These are phyloP conservation scores for Mythimna ferrago DNA, from an alignment of 2,888 invertebrate genomes.

Conservation along the genomic window DNA sequence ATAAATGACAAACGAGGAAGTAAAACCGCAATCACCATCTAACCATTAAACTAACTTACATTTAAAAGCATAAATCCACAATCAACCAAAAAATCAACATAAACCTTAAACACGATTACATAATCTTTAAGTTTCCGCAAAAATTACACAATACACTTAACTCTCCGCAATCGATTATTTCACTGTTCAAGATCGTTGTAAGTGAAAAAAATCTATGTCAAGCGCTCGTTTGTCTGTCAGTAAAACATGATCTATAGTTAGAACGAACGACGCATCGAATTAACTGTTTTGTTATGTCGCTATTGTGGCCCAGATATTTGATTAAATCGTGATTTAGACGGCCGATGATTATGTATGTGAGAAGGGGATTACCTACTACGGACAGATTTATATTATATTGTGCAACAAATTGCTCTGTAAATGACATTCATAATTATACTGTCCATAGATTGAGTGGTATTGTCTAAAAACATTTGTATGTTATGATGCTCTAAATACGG, in stretches of 20 bases:
- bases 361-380: slow-evolving; percentile 17
- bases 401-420: slow-evolving; percentile 10
- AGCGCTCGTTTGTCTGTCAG: slow-evolving; percentile 12
- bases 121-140: slow-evolving; percentile 27
- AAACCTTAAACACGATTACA: slow-evolving; percentile 14
- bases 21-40: not conserved
- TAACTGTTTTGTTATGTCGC: slow-evolving; percentile 46
- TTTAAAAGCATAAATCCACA: slow-evolving; percentile 1
- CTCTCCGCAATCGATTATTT: slow-evolving; percentile 50
- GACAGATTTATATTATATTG: slow-evolving; percentile 4
- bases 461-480: not conserved
- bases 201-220: slow-evolving; percentile 50
- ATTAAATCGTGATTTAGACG: slow-evolving; percentile 43
- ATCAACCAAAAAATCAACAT: slow-evolving; percentile 3
- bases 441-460: not conserved
- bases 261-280: slow-evolving; percentile 43
- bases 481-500: too few relatives aligned
- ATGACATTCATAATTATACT: not conserved
- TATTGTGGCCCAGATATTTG: slow-evolving; percentile 38
- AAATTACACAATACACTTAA: slow-evolving; percentile 34
- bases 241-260: slow-evolving; percentile 48
- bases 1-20: not conserved
- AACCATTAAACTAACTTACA: not conserved
- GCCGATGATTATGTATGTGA: slow-evolving; percentile 21
- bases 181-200: slow-evolving; percentile 5